A percentile compares a stretch with the other conserved stretches of the same genome.
phyloP scores from a whole-genome alignment of 2,113 vertebrate genomes.

The Uria aalge region DNA sequence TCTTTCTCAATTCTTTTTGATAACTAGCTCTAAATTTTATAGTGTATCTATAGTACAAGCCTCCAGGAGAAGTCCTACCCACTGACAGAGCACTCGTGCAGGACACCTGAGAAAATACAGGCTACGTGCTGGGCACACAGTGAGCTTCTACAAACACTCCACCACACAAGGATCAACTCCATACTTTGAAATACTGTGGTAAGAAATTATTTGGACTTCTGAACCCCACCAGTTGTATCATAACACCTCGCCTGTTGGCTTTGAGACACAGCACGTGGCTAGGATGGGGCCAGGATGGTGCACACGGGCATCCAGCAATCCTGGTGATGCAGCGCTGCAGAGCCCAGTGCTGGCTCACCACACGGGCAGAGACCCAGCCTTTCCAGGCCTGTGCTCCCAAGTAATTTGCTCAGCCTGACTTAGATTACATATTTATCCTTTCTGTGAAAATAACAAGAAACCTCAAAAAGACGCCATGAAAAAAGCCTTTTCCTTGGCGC shows the following conservation, averaged over 20 bases:
- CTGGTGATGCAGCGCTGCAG: fast-evolving
- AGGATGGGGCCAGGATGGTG: neutral
- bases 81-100: neutral
- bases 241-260: neutral
- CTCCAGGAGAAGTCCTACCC: neutral
- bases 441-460: neutral
- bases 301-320: neutral
- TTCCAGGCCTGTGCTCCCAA: neutral
- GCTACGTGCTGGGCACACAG: neutral
- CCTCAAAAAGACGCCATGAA: neutral
- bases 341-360: neutral
- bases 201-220: neutral
- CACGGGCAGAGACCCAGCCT: neutral
- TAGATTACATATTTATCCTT: neutral
- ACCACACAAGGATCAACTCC: neutral
- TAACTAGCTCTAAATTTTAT: neutral
- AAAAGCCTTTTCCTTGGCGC: neutral
- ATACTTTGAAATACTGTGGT: neutral
- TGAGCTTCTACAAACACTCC: neutral
- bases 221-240: neutral
- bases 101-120: neutral
- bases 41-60: fast-evolving
- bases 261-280: neutral
- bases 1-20: neutral
- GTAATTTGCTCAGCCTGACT: neutral